Base-by-base conservation (phyloP, 2,113 vertebrate species). In the Eptatretus burgeri region DNA sequence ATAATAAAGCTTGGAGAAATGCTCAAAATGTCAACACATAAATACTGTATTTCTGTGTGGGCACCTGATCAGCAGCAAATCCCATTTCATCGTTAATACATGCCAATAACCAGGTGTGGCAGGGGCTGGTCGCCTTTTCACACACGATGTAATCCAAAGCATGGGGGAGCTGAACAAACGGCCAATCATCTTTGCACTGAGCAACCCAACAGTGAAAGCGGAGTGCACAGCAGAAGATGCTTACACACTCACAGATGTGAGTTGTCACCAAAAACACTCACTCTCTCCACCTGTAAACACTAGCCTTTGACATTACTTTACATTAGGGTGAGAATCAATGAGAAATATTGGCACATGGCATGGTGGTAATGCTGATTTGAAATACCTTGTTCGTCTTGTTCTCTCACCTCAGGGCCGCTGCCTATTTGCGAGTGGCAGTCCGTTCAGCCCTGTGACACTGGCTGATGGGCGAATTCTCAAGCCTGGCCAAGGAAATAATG, bases 181-280 rank as follows among this genome's bases (percentile, higher is more conserved):
- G 0, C 91, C 91, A 60, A 75, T 96, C 16, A 82, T 96, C 64
- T 95, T 96, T 68, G 88, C 91, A 1, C 74, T 96, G 2, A 96
- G 91, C 68, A 96, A 95, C 73, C 91, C 91, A 1, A 96, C 91
- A 0, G 72, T 49, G 3, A 82, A 86, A 70, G 86, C 88, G 0
- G 91, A 96, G 65, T 96, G 91, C 71, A 93, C 84, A 0, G 83
- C 91, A 1, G 87, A 94, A 70, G 87, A 96, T 1, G 91, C 88
- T 0, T 96, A 96, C 66, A 81, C 71, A 0, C 64, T 84, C 13
- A 91, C 86, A 16, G 75, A 96, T 74, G 87, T 89, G 76, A 1
- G 62, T 27, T 0, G 1, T 19, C 56, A 62, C 7, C 27, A 41
- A 41, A 41, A 41, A 41, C n/a, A 41, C 27, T 5, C 27, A 5